phyloP scores from a whole-genome alignment of 2,797 vertebrate species.

The Pseudotriccus pelzelni region DNA sequence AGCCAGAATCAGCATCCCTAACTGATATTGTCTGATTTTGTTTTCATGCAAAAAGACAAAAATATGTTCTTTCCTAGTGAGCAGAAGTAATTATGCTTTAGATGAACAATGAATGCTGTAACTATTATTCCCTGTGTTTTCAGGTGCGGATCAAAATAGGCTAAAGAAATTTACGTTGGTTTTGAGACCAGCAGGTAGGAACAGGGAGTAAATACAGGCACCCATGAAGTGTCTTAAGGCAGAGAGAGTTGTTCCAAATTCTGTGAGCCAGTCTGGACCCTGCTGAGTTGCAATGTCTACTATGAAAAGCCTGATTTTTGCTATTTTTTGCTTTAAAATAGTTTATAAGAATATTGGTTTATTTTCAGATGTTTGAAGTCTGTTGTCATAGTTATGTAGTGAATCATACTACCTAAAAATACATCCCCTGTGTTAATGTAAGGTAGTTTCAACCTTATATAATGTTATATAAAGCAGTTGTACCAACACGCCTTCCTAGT shows the following conservation, averaged over 20 bases:
- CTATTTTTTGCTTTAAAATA: background rate
- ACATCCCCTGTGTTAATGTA: background rate
- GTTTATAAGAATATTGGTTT: background rate
- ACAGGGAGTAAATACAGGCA: background rate
- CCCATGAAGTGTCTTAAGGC: background rate
- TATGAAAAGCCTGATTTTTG: background rate
- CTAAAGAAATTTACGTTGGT: background rate
- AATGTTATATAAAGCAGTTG: background rate
- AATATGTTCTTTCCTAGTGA: background rate
- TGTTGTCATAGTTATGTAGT: slow-evolving; percentile 19
- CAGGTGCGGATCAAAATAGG: background rate
- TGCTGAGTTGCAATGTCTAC: background rate
- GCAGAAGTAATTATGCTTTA: background rate
- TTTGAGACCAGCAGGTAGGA: background rate
- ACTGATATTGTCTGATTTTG: background rate
- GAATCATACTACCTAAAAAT: slow-evolving; percentile 27
- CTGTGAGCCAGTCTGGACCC: background rate
- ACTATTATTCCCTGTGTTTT: background rate
- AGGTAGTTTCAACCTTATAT: background rate
- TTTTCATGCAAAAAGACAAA: background rate
- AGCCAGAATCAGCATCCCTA: background rate
- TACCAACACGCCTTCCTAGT: background rate
- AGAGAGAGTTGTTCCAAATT: background rate
- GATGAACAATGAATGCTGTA: background rate
- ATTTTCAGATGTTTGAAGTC: background rate